These are phyloP conservation scores for Pterostichus madidus DNA, from an alignment of 2,888 invertebrate genomes.

Conservation along the genomic window DNA sequence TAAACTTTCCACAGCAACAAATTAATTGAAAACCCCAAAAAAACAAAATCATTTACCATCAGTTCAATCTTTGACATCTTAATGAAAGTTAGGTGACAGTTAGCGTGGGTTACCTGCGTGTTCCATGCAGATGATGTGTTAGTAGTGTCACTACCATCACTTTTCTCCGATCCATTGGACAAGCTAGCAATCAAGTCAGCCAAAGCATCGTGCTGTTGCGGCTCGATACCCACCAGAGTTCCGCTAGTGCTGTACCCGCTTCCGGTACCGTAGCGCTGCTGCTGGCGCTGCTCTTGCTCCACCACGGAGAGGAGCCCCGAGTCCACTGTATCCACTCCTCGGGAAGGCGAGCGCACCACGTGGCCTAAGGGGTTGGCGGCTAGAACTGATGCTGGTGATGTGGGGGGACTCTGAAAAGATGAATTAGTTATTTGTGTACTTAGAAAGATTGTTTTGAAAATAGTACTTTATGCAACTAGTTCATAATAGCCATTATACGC, in stretches of 20 bases:
- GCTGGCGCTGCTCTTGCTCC: conserved; percentile 72
- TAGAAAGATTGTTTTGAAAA: too few relatives aligned
- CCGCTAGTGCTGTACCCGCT: conserved; percentile 68
- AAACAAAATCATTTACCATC: conserved; percentile 40
- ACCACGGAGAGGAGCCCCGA: conserved; percentile 76
- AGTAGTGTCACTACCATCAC: conserved; percentile 75
- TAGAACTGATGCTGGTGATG: conserved; percentile 73
- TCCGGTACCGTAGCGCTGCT: conserved; percentile 61
- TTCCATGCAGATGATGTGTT: conserved; percentile 76
- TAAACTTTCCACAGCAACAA: not conserved
- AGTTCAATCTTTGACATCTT: not conserved
- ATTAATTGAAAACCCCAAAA: not conserved
- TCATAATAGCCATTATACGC: too few relatives aligned
- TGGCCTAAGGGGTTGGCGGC: conserved; percentile 75
- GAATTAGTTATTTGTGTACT: not conserved
- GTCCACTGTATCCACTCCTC: conserved; percentile 72
- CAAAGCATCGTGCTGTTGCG: conserved; percentile 73
- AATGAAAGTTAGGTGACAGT: conserved; percentile 68
- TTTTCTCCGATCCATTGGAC: conserved; percentile 76
- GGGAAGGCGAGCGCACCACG: conserved; percentile 70
- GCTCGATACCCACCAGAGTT: conserved; percentile 76
- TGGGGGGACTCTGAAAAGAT: conserved; percentile 71
- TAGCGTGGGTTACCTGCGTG: conserved; percentile 77
- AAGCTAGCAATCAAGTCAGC: conserved; percentile 77
- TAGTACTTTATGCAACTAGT: too few relatives aligned